Conservation (phyloP, 1,140 invertebrate species). For the Fopius arisanus region DNA sequence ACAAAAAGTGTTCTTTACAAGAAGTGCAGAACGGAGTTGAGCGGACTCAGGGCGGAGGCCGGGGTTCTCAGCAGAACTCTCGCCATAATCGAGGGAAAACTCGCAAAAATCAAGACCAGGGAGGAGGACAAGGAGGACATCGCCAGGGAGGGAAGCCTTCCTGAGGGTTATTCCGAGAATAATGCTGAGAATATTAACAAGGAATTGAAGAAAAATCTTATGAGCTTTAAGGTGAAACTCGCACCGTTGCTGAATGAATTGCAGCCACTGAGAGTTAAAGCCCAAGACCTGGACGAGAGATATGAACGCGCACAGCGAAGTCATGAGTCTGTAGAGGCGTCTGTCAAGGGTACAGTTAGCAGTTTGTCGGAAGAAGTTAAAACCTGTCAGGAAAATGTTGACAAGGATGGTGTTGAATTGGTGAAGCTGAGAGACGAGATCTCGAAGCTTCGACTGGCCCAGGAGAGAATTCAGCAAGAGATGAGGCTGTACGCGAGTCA, state of each 20-base stretch:
- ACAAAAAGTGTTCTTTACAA: constrained; percentile 84
- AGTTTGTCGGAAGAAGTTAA: constrained; percentile 51
- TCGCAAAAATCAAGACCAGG: background rate
- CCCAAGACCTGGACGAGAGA: constrained; percentile 66
- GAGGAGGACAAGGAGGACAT: background rate
- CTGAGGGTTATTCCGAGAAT: constrained; percentile 68
- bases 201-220: constrained; percentile 67
- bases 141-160: constrained; percentile 16
- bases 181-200: constrained; percentile 68
- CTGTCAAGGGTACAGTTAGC: constrained; percentile 67
- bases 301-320: constrained; percentile 69
- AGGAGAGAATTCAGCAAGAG: constrained; percentile 50
- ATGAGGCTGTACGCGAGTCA: constrained; percentile 43
- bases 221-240: constrained; percentile 67
- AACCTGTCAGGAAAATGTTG: constrained; percentile 62
- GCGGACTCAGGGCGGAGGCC: constrained; percentile 75
- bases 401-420: constrained; percentile 39
- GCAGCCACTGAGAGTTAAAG: constrained; percentile 67
- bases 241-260: constrained; percentile 73
- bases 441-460: constrained; percentile 43
- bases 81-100: constrained; percentile 65
- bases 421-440: constrained; percentile 40
- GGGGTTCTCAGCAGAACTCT: constrained; percentile 72
- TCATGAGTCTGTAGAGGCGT: constrained; percentile 68
- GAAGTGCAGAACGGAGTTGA: constrained; percentile 76